Conservation (phyloP, 2,113 vertebrate genomes). For the Scatophagus argus region DNA sequence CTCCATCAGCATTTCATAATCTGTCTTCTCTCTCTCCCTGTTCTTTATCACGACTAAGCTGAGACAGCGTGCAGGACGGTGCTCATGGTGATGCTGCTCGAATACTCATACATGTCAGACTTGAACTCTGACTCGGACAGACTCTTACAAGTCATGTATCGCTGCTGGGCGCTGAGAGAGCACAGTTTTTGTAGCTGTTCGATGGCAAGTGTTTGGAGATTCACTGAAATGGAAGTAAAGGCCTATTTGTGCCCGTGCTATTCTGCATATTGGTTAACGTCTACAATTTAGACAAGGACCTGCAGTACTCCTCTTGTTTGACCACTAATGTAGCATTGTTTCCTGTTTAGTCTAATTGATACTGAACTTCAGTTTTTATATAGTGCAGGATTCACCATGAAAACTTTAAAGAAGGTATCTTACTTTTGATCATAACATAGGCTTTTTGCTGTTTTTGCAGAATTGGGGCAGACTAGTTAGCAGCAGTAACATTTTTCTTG, state of each 20-base stretch:
- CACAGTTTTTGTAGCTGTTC: background rate
- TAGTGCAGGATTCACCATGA: background rate
- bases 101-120: conserved; percentile 13
- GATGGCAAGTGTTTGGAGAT: background rate
- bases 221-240: background rate
- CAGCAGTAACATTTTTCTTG: background rate
- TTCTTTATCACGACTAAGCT: conserved; percentile 62
- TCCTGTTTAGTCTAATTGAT: conserved; percentile 15
- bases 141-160: background rate
- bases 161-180: background rate
- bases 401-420: background rate
- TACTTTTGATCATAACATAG: background rate
- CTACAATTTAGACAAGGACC: too few species aligned
- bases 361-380: background rate
- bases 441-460: conserved; percentile 7
- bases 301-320: background rate
- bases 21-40: conserved; percentile 61
- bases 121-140: conserved; percentile 24
- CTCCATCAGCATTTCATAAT: conserved; percentile 81
- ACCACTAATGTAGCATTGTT: background rate
- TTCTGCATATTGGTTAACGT: background rate
- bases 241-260: background rate
- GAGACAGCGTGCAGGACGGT: conserved; percentile 35
- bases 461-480: background rate
- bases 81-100: conserved; percentile 18